phyloP scores from a whole-genome alignment of 2,797 vertebrate genomes.

The Spinus olivaceus region DNA sequence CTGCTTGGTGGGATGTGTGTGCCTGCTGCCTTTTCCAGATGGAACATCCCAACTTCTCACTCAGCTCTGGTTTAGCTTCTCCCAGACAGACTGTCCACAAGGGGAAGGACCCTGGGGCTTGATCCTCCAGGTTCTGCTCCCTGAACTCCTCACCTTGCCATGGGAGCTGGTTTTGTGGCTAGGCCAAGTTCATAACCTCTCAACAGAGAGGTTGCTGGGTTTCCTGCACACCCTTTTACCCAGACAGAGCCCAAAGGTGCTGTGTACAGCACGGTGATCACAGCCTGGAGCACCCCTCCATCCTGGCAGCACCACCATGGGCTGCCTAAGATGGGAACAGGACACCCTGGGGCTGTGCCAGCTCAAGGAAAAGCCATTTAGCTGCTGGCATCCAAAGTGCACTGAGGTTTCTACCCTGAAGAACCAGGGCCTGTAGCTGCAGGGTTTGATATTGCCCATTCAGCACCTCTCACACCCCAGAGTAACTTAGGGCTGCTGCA shows the following conservation, averaged over 20 bases:
- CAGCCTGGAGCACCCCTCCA: neutral
- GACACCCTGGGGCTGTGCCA: accelerated
- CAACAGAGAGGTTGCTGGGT: neutral
- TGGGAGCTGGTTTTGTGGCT: neutral
- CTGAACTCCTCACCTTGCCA: neutral
- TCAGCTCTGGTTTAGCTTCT: neutral
- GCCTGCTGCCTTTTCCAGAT: accelerated
- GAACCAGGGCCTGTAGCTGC: neutral
- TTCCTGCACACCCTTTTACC: neutral
- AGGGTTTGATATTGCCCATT: neutral
- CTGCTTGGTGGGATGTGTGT: neutral
- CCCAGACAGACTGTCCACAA: neutral
- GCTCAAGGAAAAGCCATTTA: neutral
- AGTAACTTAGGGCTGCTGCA: neutral
- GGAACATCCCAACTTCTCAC: neutral
- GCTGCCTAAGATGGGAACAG: accelerated
- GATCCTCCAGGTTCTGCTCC: neutral
- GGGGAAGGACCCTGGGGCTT: neutral
- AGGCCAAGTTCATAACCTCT: neutral
- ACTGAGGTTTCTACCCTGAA: neutral
- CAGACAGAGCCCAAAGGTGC: neutral
- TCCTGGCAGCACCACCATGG: neutral
- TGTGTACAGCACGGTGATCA: accelerated
- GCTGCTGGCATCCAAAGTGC: neutral
- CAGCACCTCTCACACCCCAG: neutral